Conservation (phyloP, 2,113 vertebrate genomes). For the Gambusia holbrooki region DNA sequence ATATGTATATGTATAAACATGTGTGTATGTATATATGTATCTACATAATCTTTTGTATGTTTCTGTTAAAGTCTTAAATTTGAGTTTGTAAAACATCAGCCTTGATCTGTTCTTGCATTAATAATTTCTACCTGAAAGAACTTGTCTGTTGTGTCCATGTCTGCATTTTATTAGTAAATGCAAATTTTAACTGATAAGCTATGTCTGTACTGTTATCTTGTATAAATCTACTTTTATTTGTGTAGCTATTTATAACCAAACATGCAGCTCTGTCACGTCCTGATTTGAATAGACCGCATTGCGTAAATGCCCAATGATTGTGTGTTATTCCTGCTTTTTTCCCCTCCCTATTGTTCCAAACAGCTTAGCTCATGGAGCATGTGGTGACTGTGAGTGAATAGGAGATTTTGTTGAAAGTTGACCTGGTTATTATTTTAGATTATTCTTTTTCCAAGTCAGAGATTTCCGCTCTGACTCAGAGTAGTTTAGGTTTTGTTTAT, state of each 20-base stretch:
- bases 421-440: neutral
- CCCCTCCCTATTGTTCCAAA: constrained; percentile 11
- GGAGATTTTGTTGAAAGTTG: neutral
- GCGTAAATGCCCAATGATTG: neutral
- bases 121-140: neutral
- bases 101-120: neutral
- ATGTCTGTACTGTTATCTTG: constrained; percentile 9
- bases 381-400: constrained; percentile 8
- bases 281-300: constrained; percentile 36
- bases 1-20: too few relatives aligned
- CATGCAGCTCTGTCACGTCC: neutral
- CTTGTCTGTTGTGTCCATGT: neutral
- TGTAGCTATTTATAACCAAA: constrained; percentile 16
- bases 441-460: neutral
- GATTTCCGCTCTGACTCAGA: neutral
- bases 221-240: constrained; percentile 17
- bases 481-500: too few relatives aligned
- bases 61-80: too few relatives aligned
- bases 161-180: neutral
- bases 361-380: constrained; percentile 12
- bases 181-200: constrained; percentile 10
- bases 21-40: too few relatives aligned
- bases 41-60: too few relatives aligned
- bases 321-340: constrained; percentile 2
- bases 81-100: too few relatives aligned